Percentiles rank a stretch among this genome's conserved stretches.
Conservation (phyloP, 2,888 invertebrate species). For the Agonum fuliginosum region DNA sequence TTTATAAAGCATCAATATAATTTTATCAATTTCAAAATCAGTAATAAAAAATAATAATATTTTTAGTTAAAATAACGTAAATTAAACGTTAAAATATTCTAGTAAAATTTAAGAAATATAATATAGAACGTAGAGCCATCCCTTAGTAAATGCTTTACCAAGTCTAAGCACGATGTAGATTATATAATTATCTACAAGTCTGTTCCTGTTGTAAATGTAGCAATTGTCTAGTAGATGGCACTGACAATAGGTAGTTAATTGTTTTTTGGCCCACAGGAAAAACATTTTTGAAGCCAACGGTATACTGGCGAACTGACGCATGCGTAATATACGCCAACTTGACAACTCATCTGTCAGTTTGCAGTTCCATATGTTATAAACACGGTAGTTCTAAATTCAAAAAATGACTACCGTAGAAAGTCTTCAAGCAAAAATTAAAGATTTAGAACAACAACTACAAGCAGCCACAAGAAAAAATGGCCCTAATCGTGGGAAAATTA, state of each 20-base stretch:
- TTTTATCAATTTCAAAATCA: no score
- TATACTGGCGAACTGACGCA: not conserved
- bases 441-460: conserved; percentile 80
- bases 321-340: not conserved
- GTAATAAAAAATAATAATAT: no score
- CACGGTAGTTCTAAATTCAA: conserved; percentile 61
- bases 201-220: no score
- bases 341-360: conserved; percentile 17
- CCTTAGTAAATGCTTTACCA: not conserved
- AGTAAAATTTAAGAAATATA: not conserved
- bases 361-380: conserved; percentile 2
- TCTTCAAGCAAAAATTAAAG: conserved; percentile 77
- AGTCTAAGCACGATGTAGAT: no score
- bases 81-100: no score
- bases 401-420: conserved; percentile 79
- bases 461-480: conserved; percentile 69
- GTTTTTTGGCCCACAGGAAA: not conserved
- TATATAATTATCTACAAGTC: no score
- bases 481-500: conserved; percentile 82
- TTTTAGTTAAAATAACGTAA: no score
- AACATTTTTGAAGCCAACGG: not conserved
- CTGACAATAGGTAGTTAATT: not conserved
- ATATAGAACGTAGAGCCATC: not conserved
- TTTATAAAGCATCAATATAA: not conserved
- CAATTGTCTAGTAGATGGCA: not conserved